These are phyloP conservation scores for Megaceryle torquata DNA, from an alignment of 2,113 vertebrate genomes.

Conservation along the genomic window DNA sequence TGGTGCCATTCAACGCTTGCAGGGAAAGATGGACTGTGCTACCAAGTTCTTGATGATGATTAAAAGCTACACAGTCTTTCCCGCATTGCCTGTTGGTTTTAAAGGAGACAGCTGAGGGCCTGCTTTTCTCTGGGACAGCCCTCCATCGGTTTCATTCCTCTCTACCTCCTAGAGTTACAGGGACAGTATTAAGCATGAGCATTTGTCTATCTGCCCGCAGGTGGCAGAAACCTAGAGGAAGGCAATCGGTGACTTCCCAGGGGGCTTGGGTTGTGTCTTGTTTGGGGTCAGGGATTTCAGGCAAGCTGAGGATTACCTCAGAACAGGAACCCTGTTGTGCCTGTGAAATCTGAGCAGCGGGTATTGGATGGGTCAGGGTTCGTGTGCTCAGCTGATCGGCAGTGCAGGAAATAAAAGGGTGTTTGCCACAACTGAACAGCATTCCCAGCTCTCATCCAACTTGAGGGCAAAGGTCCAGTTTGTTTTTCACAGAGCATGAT, in stretches of 20 bases:
- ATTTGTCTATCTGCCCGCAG: neutral
- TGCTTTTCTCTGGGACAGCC: neutral
- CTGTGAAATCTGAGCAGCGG: rapidly evolving
- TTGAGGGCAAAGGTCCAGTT: neutral
- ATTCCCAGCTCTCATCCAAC: neutral
- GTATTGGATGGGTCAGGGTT: neutral
- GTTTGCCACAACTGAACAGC: neutral
- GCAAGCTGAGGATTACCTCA: neutral
- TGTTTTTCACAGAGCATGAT: neutral
- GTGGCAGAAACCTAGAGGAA: neutral
- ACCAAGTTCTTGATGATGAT: neutral
- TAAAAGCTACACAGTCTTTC: neutral
- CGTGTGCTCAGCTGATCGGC: neutral
- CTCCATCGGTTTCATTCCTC: neutral
- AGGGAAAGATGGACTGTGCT: neutral
- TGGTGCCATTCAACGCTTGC: rapidly evolving
- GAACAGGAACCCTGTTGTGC: neutral
- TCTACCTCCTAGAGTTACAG: neutral
- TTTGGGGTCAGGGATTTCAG: neutral
- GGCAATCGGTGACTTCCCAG: neutral
- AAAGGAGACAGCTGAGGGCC: neutral
- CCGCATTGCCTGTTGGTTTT: neutral
- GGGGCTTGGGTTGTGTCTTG: neutral
- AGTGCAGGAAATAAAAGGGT: rapidly evolving
- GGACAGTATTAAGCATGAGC: neutral